Base-by-base conservation (phyloP, 1,140 invertebrate genomes). In the Lerema accius region DNA sequence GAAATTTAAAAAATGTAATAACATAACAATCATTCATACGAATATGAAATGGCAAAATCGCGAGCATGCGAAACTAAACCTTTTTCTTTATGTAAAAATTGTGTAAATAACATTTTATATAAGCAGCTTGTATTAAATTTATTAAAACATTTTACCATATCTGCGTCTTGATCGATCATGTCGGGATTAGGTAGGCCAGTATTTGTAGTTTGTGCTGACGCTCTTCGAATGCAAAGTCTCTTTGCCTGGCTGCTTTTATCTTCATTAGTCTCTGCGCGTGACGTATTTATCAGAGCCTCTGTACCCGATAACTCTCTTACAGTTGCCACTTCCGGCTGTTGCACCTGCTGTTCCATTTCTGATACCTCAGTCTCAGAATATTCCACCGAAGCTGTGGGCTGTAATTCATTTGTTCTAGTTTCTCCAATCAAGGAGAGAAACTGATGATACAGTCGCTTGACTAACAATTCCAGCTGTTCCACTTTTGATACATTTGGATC, bases 131-230 rank as follows among this genome's bases (percentile, higher is more conserved):
- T 23, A 10, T 17, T 43, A 16, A 43, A 43, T 3, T 43, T 3
- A 2, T 17, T 32, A 56, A 56, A 16, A 35, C 35, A 19, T 65
- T 32, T 64, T 67, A 83, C 78, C 74, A 78, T 76, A 16, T 80
- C 72, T n/a, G 40, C 49, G 43, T 69, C 67, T 26, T 50, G 60
- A 16, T 59, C 58, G 14, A 48, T 35, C 5, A 40, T 17, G 10
- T 37, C 35, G 28, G 23, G 1, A 55, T 43, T 32, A 5, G 65
- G 56, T 26, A 78, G 63, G 4, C 67, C 58, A 10, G 58, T 65
- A 53, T 79, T 80, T 13, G 82, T 84, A 0, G 80, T 81, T 19
- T 85, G 78, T 1, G 82, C 78, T 0, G 82, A 85, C 6, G 73
- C 78, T 62, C 80, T 68, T 13, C 80, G 68, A 6, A 82, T 76